A percentile compares a stretch with the other conserved stretches of the same genome.
Evolutionary conservation across 2,113 vertebrate genomes (phyloP).

Genomic region (Manacus vitellinus): DNA sequence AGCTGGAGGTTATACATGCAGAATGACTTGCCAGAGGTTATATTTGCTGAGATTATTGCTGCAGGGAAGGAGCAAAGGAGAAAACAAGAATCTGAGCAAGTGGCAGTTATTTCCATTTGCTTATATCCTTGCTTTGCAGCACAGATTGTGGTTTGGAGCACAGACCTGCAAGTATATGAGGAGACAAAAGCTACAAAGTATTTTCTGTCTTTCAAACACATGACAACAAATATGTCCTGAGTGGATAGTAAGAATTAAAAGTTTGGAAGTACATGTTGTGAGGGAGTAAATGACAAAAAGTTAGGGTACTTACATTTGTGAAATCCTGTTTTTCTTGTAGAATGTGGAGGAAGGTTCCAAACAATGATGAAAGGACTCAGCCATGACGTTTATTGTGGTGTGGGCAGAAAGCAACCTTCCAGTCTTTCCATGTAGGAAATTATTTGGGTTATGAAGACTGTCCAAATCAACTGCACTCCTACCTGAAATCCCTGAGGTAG

Average conservation of each 20-base stretch:
- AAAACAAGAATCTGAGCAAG: not conserved
- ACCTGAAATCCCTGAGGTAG: not conserved
- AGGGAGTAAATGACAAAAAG: not conserved
- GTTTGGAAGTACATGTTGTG: not conserved
- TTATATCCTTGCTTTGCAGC: not conserved
- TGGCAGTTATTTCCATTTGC: not conserved
- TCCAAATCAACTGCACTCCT: not conserved
- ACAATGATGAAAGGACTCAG: not conserved
- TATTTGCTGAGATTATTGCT: slow-evolving; percentile 14
- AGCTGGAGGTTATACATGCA: not conserved
- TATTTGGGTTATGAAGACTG: not conserved
- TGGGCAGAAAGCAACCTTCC: not conserved
- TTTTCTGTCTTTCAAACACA: not conserved
- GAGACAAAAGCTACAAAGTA: not conserved
- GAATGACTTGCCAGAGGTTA: not conserved
- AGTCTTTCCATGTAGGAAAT: not conserved
- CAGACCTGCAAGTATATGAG: not conserved
- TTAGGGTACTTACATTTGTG: not conserved
- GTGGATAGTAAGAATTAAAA: not conserved
- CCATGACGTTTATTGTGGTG: not conserved
- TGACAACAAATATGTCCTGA: not conserved
- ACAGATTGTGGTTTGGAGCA: not conserved
- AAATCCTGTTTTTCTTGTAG: not conserved
- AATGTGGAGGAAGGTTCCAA: not conserved
- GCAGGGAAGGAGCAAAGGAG: not conserved